Evolutionary conservation across 2,113 vertebrate genomes (phyloP), one percentile per base, ranked within the genome.

Genomic region (Dermatemys mawii): DNA sequence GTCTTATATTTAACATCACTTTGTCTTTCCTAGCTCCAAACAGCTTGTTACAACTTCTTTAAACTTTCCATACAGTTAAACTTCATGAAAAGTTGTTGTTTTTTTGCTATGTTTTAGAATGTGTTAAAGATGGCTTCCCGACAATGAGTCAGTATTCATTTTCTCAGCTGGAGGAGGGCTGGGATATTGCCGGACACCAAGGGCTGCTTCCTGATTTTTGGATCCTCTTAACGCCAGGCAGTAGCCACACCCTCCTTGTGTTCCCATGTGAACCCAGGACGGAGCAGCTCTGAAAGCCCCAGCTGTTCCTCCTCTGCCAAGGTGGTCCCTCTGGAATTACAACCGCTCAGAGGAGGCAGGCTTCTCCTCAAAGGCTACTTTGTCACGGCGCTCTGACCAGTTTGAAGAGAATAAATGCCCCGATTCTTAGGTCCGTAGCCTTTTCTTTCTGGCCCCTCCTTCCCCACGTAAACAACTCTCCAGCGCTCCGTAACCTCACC

Each of bases 181-280:
- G 32, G 32, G 48, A 24, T 17, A n/a, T n/a, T n/a, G n/a, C n/a
- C n/a, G n/a, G n/a, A n/a, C n/a, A n/a, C n/a, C n/a, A n/a, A n/a
- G n/a, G n/a, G n/a, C n/a, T n/a, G n/a, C n/a, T n/a, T n/a, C n/a
- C n/a, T n/a, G n/a, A n/a, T n/a, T n/a, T n/a, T n/a, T n/a, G n/a
- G n/a, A n/a, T n/a, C n/a, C n/a, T n/a, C n/a, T n/a, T n/a, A n/a
- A n/a, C n/a, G n/a, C n/a, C n/a, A n/a, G 44, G 84, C 81, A 3
- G 67, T 48, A 88, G 94, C 95, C 96, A 97, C 82, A 46, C 92
- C 94, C n/a, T 50, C 32, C n/a, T 92, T 1, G 2, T 35, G 92
- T 97, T 97, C 95, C 97, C 96, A 97, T 96, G 96, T 96, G 96
- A 97, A 97, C 94, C 88, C 89, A 87, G 80, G 84, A 78, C 92